Conservation (phyloP, 2,888 invertebrate genomes). For the Agonopterix heracliana region DNA sequence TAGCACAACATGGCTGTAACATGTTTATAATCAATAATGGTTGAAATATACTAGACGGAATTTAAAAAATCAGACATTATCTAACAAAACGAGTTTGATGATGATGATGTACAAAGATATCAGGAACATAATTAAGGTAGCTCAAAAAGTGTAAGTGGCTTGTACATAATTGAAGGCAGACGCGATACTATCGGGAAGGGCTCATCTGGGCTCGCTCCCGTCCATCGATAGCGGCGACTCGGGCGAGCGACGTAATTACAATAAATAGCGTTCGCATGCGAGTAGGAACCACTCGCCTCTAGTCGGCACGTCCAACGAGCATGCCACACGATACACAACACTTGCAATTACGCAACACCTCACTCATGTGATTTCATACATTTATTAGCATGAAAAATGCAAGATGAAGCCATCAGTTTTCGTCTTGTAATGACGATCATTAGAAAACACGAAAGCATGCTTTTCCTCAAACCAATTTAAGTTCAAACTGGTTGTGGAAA, state of each 20-base stretch:
- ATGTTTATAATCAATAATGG: too few relatives aligned
- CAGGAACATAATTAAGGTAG: constrained; percentile 8
- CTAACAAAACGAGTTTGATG: not conserved
- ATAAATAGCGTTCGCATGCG: constrained; percentile 63
- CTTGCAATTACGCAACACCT: constrained; percentile 54
- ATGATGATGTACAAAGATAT: constrained; percentile 5
- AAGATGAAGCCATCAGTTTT: too few relatives aligned
- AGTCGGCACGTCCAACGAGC: constrained; percentile 30
- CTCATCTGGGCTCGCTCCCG: constrained; percentile 33
- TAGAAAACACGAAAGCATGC: too few relatives aligned
- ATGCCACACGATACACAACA: constrained; percentile 36
- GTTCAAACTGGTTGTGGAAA: not conserved
- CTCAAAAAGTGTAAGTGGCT: constrained; percentile 34
- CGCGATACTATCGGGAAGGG: constrained; percentile 35
- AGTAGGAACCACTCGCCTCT: constrained; percentile 38
- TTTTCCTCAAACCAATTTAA: not conserved
- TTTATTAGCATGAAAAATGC: too few relatives aligned
- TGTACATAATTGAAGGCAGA: constrained; percentile 39
- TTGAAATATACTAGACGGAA: too few relatives aligned
- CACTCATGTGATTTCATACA: constrained; percentile 6
- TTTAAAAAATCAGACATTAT: too few relatives aligned
- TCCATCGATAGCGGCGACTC: constrained; percentile 43
- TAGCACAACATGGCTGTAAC: too few relatives aligned
- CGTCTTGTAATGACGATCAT: too few relatives aligned
- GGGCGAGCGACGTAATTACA: constrained; percentile 58